These are phyloP conservation scores for Heliconius hermathena DNA, from an alignment of 1,140 invertebrate species.

Conservation along the genomic window DNA sequence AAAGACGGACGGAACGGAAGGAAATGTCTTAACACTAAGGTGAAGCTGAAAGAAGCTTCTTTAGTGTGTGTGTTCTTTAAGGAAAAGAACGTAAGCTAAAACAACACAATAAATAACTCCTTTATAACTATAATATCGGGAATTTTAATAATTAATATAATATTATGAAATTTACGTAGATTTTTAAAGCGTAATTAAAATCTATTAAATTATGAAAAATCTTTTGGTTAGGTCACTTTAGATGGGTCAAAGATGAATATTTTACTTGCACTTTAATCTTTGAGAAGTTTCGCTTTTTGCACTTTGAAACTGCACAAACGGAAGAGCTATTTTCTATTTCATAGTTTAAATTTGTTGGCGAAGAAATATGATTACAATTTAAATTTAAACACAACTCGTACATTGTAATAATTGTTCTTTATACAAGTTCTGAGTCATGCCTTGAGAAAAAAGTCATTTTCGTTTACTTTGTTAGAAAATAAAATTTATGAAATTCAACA, in stretches of 20 bases:
- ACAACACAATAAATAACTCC: too few species aligned
- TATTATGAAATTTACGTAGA: not conserved
- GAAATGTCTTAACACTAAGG: too few species aligned
- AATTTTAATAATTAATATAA: not conserved
- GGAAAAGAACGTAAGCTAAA: too few species aligned
- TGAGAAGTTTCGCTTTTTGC: conserved; percentile 5
- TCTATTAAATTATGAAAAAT: not conserved
- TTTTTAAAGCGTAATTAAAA: not conserved
- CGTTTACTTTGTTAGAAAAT: not conserved
- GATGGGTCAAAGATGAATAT: not conserved
- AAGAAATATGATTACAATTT: not conserved
- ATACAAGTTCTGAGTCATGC: not conserved
- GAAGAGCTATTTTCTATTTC: not conserved
- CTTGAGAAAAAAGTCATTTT: not conserved
- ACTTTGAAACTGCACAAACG: not conserved
- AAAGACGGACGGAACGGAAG: too few species aligned
- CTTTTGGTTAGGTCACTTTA: not conserved
- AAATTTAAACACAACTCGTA: not conserved
- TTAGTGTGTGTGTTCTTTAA: too few species aligned
- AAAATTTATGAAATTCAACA: too few species aligned
- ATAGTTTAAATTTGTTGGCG: not conserved
- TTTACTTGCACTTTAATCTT: not conserved
- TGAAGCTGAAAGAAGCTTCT: too few species aligned
- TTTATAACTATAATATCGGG: too few species aligned
- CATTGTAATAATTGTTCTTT: not conserved